Evolutionary conservation across 1,140 invertebrate genomes (phyloP), one percentile per base, ranked within the genome.

Genomic region (Chironomus tepperi): DNA sequence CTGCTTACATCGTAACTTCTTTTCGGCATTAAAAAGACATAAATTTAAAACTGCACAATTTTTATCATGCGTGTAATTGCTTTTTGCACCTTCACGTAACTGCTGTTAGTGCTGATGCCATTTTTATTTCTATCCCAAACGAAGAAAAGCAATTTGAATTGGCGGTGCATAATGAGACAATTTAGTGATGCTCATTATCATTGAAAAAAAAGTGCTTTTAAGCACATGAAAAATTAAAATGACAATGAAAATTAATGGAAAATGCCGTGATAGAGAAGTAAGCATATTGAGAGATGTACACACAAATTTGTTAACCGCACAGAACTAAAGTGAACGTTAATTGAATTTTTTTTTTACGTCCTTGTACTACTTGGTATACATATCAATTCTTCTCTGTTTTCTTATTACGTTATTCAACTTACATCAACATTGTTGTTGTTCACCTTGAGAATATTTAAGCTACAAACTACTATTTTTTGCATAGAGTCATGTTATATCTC

Each of bases 121-220:
- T 34, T 34, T 34, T 34, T 34, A 34, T 34, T 34, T 34, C 24
- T 5, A 34, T 34, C 24, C 24, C 5, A 34, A 34, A 34, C 24
- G 24, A 34, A 34, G 24, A 34, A 34, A 34, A 34, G 24, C 24
- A 34, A 34, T 34, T 34, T 34, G 24, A 34, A 34, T 34, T 34
- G 24, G 24, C 47, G 47, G 47, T 57, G 47, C 47, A 57, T 57
- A 57, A 57, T 57, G 47, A 57, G 47, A 57, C 47, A 57, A 57
- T 57, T 57, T 57, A 57, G 47, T 15, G 10, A 57, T 57, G 47
- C 47, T 57, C 43, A 47, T 47, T 57, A 57, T n/a, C 5, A 5
- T n/a, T n/a, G 47, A n/a, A 57, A 57, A 10, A 15, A 10, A 47
- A 10, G 43, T 47, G 43, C 15, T 47, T 47, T 15, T 47, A 15